Evolutionary conservation across 2,113 vertebrate species (phyloP).

Genomic region (Nycticryphes semicollaris): DNA sequence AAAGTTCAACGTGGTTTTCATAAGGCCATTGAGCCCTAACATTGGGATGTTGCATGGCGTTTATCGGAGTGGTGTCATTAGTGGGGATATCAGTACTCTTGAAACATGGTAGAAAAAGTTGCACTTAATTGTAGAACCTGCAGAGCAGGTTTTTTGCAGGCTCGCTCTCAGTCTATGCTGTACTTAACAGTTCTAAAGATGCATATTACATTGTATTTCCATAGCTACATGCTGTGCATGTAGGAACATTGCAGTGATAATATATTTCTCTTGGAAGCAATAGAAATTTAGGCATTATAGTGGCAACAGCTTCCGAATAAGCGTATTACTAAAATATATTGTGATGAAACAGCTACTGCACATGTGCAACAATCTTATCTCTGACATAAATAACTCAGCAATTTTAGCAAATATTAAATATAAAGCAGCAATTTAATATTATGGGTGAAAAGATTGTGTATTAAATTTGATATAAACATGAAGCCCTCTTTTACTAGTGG

Average conservation of each 20-base stretch:
- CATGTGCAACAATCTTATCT: not conserved
- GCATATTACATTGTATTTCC: not conserved
- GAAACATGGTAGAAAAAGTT: not conserved
- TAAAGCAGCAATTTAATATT: constrained; percentile 19
- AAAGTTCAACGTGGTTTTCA: not conserved
- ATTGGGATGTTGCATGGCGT: not conserved
- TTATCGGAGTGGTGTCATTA: not conserved
- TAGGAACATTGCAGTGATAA: not conserved
- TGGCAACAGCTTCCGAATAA: not conserved
- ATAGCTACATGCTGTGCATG: not conserved
- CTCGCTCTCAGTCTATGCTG: not conserved
- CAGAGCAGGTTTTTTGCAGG: not conserved
- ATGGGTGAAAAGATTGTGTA: constrained; percentile 29
- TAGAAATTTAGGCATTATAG: not conserved
- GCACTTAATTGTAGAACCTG: not conserved
- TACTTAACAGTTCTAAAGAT: not conserved
- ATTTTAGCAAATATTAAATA: constrained; percentile 46
- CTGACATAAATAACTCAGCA: constrained; percentile 4
- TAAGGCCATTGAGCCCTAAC: not conserved
- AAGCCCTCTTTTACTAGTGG: constrained; percentile 15
- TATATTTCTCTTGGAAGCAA: constrained; percentile 14
- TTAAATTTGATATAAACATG: constrained; percentile 43
- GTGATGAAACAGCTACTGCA: not conserved
- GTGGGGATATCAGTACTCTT: not conserved
- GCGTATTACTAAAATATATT: not conserved